A percentile compares a stretch with the other conserved stretches of the same genome.
These are phyloP conservation scores for Amblyraja radiata DNA, from an alignment of 2,797 vertebrate genomes.

Conservation along the genomic window DNA sequence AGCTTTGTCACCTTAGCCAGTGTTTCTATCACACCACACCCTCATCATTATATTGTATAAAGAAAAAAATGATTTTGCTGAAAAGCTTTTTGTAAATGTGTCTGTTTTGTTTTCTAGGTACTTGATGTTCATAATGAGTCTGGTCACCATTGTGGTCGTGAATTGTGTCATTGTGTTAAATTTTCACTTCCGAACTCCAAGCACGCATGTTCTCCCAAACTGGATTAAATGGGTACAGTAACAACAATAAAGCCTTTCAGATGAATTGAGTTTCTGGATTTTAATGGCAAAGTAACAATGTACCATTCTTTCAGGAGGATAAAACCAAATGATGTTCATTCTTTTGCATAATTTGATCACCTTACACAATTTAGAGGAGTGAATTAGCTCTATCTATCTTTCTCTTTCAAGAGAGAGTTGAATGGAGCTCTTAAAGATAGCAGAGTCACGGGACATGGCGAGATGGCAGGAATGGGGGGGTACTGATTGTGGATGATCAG, in stretches of 20 bases:
- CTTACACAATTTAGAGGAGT: background rate
- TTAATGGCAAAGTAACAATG: background rate
- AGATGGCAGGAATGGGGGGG: too few species aligned
- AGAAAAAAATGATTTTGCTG: background rate
- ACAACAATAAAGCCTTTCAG: background rate
- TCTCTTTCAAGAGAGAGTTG: too few species aligned
- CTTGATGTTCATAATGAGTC: slow-evolving; percentile 89
- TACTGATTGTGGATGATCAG: too few species aligned
- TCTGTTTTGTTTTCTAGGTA: slow-evolving; percentile 61
- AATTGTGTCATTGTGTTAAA: slow-evolving; percentile 85
- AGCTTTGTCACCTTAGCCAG: background rate
- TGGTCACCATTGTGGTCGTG: slow-evolving; percentile 81
- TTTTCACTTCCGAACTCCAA: slow-evolving; percentile 88
- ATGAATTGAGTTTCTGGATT: background rate
- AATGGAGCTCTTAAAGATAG: background rate
- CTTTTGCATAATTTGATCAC: background rate
- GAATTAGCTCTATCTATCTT: background rate
- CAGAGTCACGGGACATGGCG: too few species aligned
- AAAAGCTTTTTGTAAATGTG: background rate
- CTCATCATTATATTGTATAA: background rate
- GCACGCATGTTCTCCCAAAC: slow-evolving; percentile 80
- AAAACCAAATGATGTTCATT: background rate
- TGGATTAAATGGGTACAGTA: slow-evolving; percentile 75
- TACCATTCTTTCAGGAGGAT: background rate
- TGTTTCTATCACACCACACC: background rate